Conservation (phyloP, 2,888 invertebrate genomes). For the Ectropis crepuscularia region DNA sequence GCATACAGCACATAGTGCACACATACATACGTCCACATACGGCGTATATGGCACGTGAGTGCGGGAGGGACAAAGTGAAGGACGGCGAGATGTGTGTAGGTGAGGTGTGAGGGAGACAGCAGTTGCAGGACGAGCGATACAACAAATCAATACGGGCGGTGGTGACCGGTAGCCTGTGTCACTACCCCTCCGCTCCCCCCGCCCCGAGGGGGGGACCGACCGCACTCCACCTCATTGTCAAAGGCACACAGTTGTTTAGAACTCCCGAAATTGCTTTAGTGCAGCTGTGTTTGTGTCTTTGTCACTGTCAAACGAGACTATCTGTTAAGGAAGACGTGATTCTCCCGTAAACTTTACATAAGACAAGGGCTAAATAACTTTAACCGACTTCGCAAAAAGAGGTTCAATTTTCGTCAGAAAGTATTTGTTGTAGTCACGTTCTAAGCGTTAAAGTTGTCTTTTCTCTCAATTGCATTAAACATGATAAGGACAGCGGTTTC, state of each 20-base stretch:
- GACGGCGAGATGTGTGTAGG: constrained; percentile 49
- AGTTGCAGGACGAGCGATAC: constrained; percentile 84
- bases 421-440: too few relatives aligned
- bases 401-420: too few relatives aligned
- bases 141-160: constrained; percentile 86
- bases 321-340: too few relatives aligned
- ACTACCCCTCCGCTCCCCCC: constrained; percentile 54
- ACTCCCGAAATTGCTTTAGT: constrained; percentile 61
- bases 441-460: too few relatives aligned
- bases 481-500: too few relatives aligned
- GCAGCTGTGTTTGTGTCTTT: constrained; percentile 50
- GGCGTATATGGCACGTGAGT: constrained; percentile 73
- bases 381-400: too few relatives aligned
- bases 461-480: too few relatives aligned
- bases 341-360: too few relatives aligned
- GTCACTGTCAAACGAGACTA: constrained; percentile 33
- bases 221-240: constrained; percentile 83
- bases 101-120: constrained; percentile 72
- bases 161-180: constrained; percentile 86
- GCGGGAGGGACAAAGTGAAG: constrained; percentile 70
- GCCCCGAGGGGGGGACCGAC: constrained; percentile 57
- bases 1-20: constrained; percentile 58
- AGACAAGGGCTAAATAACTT: too few relatives aligned
- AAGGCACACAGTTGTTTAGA: constrained; percentile 75
- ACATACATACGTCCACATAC: constrained; percentile 60